Evolutionary conservation across 2,113 vertebrate species (phyloP).

Genomic region (Morone chrysops): DNA sequence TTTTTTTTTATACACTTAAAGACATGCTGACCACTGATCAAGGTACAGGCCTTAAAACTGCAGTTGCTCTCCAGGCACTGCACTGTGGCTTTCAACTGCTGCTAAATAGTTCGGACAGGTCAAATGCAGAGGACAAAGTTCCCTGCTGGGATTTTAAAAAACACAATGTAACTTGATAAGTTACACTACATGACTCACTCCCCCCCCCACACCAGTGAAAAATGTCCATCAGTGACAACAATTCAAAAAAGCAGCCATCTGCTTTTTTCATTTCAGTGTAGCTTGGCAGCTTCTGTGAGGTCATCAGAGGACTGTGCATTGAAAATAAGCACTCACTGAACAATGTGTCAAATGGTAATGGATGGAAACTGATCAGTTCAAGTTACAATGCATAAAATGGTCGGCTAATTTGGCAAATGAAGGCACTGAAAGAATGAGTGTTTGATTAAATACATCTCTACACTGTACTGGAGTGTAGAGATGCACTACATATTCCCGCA

Average conservation of each 20-base stretch:
- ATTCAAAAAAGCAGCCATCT: neutral
- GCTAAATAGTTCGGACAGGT: neutral
- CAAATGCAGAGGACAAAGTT: neutral
- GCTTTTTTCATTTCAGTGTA: neutral
- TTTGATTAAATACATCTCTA: slow-evolving; percentile 32
- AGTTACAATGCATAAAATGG: slow-evolving; percentile 53
- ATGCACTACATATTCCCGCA: slow-evolving; percentile 31
- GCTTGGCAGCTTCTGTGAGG: slow-evolving; percentile 1
- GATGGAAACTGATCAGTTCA: slow-evolving; percentile 15
- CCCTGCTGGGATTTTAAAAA: slow-evolving; percentile 9
- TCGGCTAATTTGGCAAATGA: slow-evolving; percentile 63
- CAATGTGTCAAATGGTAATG: slow-evolving; percentile 9
- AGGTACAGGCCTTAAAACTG: slow-evolving; percentile 4
- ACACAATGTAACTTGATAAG: neutral
- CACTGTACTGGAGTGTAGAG: slow-evolving; percentile 23
- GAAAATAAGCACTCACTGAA: slow-evolving; percentile 30
- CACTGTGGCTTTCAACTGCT: neutral
- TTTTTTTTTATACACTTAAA: neutral
- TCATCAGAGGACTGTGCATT: slow-evolving; percentile 2
- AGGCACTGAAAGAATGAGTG: slow-evolving; percentile 74
- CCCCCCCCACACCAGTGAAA: neutral
- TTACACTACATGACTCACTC: neutral
- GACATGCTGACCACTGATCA: slow-evolving; percentile 14
- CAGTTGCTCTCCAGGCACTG: slow-evolving; percentile 7
- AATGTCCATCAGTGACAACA: neutral